Conservation (phyloP, 1,140 invertebrate species). For the Micrasema minimum region DNA sequence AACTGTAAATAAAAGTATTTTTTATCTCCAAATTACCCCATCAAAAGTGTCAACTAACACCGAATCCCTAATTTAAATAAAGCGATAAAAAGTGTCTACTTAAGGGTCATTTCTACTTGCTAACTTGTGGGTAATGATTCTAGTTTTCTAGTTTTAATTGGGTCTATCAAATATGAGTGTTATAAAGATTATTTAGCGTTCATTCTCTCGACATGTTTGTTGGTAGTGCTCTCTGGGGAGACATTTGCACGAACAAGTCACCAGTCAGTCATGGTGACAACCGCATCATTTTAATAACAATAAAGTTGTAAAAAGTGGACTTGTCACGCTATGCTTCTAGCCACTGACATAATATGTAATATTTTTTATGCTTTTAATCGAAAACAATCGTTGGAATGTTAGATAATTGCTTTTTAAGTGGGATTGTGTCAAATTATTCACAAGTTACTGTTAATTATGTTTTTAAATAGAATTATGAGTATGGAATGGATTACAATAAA, state of each 20-base stretch:
- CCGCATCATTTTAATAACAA: constrained; percentile 34
- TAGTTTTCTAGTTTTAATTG: constrained; percentile 44
- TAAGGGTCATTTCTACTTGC: not conserved
- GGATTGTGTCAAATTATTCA: not conserved
- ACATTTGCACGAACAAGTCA: constrained; percentile 15
- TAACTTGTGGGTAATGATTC: constrained; percentile 1
- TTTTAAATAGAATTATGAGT: too few species aligned
- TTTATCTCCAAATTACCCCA: too few species aligned
- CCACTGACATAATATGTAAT: not conserved
- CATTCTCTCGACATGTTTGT: constrained; percentile 8
- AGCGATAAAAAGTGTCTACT: too few species aligned
- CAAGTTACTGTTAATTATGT: too few species aligned
- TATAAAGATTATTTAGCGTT: constrained; percentile 39
- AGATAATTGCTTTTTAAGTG: constrained; percentile 19
- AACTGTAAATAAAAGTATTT: too few species aligned
- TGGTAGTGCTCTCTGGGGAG: constrained; percentile 5
- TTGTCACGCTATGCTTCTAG: constrained; percentile 14
- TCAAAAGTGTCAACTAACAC: too few species aligned
- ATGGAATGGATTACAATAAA: too few species aligned
- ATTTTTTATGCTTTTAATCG: constrained; percentile 3
- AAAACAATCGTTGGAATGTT: constrained; percentile 17
- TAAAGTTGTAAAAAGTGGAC: constrained; percentile 27
- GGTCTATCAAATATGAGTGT: constrained; percentile 35
- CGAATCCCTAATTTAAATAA: too few species aligned
- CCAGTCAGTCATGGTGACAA: not conserved